phyloP scores from a whole-genome alignment of 2,888 invertebrate genomes.

The Coronaproctus castanopsis region DNA sequence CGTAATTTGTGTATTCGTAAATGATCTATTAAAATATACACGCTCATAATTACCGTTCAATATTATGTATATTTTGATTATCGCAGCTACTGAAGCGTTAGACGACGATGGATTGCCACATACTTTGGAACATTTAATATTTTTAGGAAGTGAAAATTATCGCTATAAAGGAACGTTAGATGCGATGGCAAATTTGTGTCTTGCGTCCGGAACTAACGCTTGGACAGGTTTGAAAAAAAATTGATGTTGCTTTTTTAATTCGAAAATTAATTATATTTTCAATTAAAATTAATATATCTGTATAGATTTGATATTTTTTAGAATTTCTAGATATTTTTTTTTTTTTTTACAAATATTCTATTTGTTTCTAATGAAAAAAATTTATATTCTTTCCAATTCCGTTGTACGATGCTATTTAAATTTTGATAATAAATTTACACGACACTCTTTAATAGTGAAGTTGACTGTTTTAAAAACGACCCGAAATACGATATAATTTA shows the following conservation, averaged over 20 bases:
- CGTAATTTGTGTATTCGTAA: too few relatives aligned
- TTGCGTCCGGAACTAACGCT: slow-evolving; percentile 82
- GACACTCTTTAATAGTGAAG: too few relatives aligned
- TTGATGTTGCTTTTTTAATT: not conserved
- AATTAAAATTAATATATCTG: not conserved
- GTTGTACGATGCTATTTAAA: too few relatives aligned
- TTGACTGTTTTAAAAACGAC: too few relatives aligned
- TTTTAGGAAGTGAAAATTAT: slow-evolving; percentile 71
- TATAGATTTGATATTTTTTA: not conserved
- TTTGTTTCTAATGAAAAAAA: too few relatives aligned
- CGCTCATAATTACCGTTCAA: too few relatives aligned
- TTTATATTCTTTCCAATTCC: too few relatives aligned
- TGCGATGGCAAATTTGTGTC: slow-evolving; percentile 66
- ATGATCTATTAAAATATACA: too few relatives aligned
- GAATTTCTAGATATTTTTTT: not conserved
- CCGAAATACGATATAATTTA: too few relatives aligned
- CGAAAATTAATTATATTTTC: not conserved
- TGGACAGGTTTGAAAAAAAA: slow-evolving; percentile 41
- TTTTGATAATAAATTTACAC: too few relatives aligned
- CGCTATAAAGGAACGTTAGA: slow-evolving; percentile 79
- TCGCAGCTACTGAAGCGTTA: slow-evolving; percentile 65
- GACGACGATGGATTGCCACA: slow-evolving; percentile 86
- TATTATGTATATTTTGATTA: too few relatives aligned
- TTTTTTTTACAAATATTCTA: not conserved
- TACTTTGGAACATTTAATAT: slow-evolving; percentile 77